phyloP scores from a whole-genome alignment of 1,140 invertebrate genomes.

The Thaumetopoea pityocampa region DNA sequence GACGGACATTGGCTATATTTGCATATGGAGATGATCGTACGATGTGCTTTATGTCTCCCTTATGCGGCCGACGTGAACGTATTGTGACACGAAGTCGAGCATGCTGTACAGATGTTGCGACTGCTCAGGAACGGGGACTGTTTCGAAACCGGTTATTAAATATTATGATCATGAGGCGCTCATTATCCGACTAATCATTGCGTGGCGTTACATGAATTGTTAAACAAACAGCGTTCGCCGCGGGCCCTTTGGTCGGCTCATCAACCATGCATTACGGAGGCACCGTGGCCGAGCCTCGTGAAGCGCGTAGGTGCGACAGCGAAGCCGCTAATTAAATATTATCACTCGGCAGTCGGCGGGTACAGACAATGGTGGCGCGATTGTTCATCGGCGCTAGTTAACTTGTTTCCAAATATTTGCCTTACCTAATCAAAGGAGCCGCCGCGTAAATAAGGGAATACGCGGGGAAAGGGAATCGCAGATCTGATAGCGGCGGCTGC shows the following conservation, averaged over 20 bases:
- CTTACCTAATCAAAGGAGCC: conserved; percentile 55
- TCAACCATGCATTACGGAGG: conserved; percentile 29
- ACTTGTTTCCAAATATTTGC: conserved; percentile 69
- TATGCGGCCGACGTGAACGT: conserved; percentile 19
- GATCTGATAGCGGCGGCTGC: conserved; percentile 31
- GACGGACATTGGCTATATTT: conserved; percentile 20
- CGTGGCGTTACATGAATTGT: conserved; percentile 41
- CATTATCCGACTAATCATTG: conserved; percentile 55
- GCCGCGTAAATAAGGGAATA: conserved; percentile 42
- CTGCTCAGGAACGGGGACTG: conserved; percentile 11
- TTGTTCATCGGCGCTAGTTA: conserved; percentile 62
- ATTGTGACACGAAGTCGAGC: conserved; percentile 16
- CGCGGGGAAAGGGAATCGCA: conserved; percentile 21
- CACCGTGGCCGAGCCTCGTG: conserved; percentile 13
- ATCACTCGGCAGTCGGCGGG: conserved; percentile 52
- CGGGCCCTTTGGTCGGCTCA: conserved; percentile 45
- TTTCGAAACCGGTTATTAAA: conserved; percentile 23
- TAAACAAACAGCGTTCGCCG: conserved; percentile 50
- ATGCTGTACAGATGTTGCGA: conserved; percentile 18
- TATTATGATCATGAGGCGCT: conserved; percentile 31
- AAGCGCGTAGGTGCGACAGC: conserved; percentile 55
- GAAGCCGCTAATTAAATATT: conserved; percentile 70
- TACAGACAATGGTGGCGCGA: conserved; percentile 54
- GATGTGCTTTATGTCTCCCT: conserved; percentile 23
- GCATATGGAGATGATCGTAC: conserved; percentile 18